These are phyloP conservation scores for Parnassius orleans DNA, from an alignment of 2,888 invertebrate species.

Conservation along the genomic window DNA sequence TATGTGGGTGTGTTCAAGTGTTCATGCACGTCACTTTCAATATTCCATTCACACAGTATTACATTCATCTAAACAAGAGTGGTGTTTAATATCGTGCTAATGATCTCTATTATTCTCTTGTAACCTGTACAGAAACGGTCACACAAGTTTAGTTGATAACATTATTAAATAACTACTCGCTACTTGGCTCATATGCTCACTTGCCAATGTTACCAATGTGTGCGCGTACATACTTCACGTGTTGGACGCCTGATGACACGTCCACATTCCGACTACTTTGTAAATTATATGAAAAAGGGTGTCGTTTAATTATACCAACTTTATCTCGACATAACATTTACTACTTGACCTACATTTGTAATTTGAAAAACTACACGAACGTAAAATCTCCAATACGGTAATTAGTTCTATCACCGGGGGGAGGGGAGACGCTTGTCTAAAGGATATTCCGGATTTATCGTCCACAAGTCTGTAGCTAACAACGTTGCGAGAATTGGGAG, in stretches of 20 bases:
- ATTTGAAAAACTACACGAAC: conserved; percentile 2
- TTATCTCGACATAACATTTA: conserved; percentile 35
- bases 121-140: conserved; percentile 37
- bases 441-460: too few species aligned
- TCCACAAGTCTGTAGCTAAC: too few species aligned
- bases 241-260: conserved; percentile 63
- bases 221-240: conserved; percentile 54
- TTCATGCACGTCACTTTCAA: conserved; percentile 41
- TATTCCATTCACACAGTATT: conserved; percentile 8
- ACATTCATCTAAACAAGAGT: too few species aligned
- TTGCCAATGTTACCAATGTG: conserved; percentile 26
- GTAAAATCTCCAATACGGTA: too few species aligned
- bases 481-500: too few species aligned
- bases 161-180: conserved; percentile 50
- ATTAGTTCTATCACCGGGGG: too few species aligned
- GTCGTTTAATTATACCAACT: conserved; percentile 31
- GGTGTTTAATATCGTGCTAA: too few species aligned
- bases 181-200: conserved; percentile 52
- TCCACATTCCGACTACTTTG: conserved; percentile 66
- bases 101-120: conserved; percentile 34
- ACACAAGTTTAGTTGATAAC: conserved; percentile 46
- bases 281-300: conserved; percentile 39
- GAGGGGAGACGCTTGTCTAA: too few species aligned
- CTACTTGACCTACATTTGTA: conserved; percentile 28
- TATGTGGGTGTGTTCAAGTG: conserved; percentile 52